Conservation (phyloP, 2,888 invertebrate genomes). For the Glaucopsyche alexis region DNA sequence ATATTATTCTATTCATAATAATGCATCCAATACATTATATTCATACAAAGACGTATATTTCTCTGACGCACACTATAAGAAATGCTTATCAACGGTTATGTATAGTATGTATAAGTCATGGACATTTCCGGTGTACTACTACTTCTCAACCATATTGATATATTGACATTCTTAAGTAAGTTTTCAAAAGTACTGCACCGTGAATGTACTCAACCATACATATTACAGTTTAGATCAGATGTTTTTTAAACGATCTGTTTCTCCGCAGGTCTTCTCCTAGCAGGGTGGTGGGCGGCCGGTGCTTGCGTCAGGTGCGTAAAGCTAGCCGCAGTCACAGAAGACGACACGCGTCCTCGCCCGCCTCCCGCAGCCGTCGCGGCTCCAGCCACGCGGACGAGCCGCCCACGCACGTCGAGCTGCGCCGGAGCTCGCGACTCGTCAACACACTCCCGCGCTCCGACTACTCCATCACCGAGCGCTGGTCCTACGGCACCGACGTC, state of each 20-base stretch:
- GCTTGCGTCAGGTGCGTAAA: slow-evolving; percentile 74
- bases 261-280: slow-evolving; percentile 76
- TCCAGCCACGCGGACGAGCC: slow-evolving; percentile 64
- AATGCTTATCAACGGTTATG: too few relatives aligned
- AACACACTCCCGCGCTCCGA: slow-evolving; percentile 70
- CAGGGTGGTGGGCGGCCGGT: slow-evolving; percentile 80
- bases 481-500: slow-evolving; percentile 78
- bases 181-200: too few relatives aligned
- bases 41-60: too few relatives aligned
- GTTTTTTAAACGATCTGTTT: slow-evolving; percentile 33
- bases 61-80: too few relatives aligned
- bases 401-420: slow-evolving; percentile 58
- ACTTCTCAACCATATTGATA: too few relatives aligned
- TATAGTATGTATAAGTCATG: too few relatives aligned
- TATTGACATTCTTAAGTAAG: too few relatives aligned
- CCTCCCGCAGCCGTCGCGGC: slow-evolving; percentile 61
- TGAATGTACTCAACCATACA: too few relatives aligned
- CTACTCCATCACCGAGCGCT: slow-evolving; percentile 80
- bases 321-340: slow-evolving; percentile 66
- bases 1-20: too few relatives aligned
- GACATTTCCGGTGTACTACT: too few relatives aligned
- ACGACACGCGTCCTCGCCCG: slow-evolving; percentile 67
- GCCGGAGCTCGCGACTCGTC: slow-evolving; percentile 76
- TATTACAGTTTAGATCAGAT: too few relatives aligned
- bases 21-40: too few relatives aligned